Percentiles rank a stretch among this genome's conserved stretches.
phyloP scores from a whole-genome alignment of 2,113 vertebrate species.

The Perca flavescens region DNA sequence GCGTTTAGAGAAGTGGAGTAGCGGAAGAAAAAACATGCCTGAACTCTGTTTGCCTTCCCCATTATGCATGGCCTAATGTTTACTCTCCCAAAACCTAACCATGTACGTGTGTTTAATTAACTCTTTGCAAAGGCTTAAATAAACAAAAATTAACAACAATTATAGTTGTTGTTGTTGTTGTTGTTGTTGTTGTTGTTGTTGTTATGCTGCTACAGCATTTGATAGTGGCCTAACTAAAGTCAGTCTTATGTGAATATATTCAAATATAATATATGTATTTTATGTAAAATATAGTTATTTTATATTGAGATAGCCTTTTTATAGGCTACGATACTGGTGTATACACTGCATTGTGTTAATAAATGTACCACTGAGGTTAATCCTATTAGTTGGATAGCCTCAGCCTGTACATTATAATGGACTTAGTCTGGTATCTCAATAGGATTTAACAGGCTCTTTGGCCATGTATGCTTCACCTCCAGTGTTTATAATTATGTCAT shows the following conservation, averaged over 20 bases:
- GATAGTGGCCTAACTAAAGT: background rate
- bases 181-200: background rate
- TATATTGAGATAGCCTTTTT: background rate
- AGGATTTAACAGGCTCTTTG: background rate
- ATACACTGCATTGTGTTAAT: background rate
- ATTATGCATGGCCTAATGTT: background rate
- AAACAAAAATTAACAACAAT: background rate
- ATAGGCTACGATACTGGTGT: background rate
- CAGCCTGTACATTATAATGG: constrained; percentile 20
- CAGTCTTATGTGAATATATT: background rate
- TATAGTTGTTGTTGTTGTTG: background rate
- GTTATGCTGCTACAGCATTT: background rate
- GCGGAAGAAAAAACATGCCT: background rate
- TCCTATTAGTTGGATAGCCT: constrained; percentile 22
- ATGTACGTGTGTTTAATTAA: background rate
- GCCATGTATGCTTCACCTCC: background rate
- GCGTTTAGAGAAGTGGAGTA: constrained; percentile 23
- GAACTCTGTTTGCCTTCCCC: background rate
- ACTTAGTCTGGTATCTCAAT: background rate
- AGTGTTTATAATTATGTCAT: background rate
- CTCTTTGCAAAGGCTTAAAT: background rate
- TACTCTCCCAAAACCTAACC: background rate
- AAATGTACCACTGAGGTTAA: background rate
- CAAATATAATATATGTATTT: background rate
- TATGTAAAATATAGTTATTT: background rate